Evolutionary conservation across 2,797 vertebrate genomes (phyloP), one percentile per base, ranked within the genome.

Genomic region (Dipus sagitta): DNA sequence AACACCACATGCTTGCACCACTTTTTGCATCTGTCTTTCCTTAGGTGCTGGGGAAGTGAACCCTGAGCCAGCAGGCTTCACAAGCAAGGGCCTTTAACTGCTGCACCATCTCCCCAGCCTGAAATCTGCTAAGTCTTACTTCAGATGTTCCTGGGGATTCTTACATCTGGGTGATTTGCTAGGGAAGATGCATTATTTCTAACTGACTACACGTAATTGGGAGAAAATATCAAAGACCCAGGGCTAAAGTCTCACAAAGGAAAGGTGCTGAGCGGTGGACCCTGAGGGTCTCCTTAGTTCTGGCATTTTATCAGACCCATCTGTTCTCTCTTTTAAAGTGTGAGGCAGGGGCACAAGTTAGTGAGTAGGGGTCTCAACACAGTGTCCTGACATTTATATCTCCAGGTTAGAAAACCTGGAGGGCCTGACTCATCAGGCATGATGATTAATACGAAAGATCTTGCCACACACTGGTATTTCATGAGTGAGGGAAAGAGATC

Each of bases 141-240:
- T 38, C 47, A 64, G 10, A 79, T 52, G 81, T 95, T 90, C 86
- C 64, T 9, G n/a, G 58, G 83, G 28, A 94, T 26, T 92, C 68
- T 91, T 54, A 86, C n/a, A 62, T 2, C 11, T 24, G 42, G 0
- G 28, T 60, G 60, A 28, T 67, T 85, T 90, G 75, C 58, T 71
- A 64, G 72, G 82, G 79, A 96, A 89, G 90, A 42, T 76, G 12
- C 72, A 86, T 93, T 68, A 60, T 62, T 71, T 92, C 23, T 72
- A 88, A 90, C 23, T 47, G 78, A 87, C 65, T 28, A 71, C 17
- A 65, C 24, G 14, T 81, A 67, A 90, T n/a, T 76, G 70, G 38
- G 89, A 23, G 5, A n/a, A 87, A 70, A 80, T 52, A 75, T 75
- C 85, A 30, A 78, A 91, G 94, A 42, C 71, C 52, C 67, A 34